Base-by-base conservation (phyloP, 2,888 invertebrate species). In the Leptinotarsa tumamoca region DNA sequence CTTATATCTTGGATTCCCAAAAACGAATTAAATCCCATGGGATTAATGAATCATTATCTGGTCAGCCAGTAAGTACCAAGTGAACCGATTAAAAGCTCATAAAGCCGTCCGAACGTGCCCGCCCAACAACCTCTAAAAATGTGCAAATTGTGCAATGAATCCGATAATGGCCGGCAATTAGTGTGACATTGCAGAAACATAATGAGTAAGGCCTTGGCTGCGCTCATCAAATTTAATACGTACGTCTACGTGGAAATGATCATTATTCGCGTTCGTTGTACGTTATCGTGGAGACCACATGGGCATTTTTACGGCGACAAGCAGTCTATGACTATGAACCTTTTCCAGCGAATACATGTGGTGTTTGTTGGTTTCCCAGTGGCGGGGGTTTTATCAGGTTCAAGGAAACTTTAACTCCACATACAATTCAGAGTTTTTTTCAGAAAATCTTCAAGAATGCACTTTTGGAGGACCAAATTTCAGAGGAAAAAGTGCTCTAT, bases 251-350 rank as follows among this genome's bases (percentile, higher is more conserved):
- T 51, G 67, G 54, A 77, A 68, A 71, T 74, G 71, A 72, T 76
- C 73, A 73, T 74, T 74, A 77, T 74, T 68, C 72, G 71, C 72
- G 74, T 67, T 77, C 72, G 74, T 69, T 72, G 72, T 68, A 73
- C 71, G 76, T 71, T 76, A 73, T 76, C 73, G 71, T 23, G 43
- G 56, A 68, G 43, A 74, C 51, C 77, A 74, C 74, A 77, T 77
- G 71, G 63, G 71, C 77, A 77, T 78, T 79, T 79, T 77, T 75
- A 73, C 72, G 78, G 78, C 78, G 80, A 75, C 80, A 75, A 67
- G 78, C 80, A 73, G 80, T 80, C 80, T 80, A 71, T 71, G 71
- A 78, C 71, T 68, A 58, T 67, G 18, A 27, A 21, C 58, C 70
- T 15, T 49, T 70, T 70, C 61, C 21, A 33, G 43, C 5, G 58